Base-by-base conservation (phyloP, 2,113 vertebrate species). In the Daphoenositta chrysoptera region DNA sequence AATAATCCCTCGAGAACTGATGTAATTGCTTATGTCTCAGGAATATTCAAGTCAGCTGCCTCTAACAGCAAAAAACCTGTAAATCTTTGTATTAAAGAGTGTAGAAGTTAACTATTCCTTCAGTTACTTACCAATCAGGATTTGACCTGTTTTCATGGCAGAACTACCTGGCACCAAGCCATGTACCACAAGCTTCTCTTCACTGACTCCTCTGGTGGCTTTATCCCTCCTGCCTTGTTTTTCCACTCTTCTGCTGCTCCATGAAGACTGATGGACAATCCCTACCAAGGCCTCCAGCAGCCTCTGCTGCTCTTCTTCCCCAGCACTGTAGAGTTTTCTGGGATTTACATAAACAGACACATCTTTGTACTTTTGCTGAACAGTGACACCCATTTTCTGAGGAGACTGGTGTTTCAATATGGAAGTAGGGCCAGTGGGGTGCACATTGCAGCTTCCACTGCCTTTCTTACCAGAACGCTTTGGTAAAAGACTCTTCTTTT, bases 291-390 rank as follows among this genome's bases (percentile, higher is more conserved):
- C 97, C 93, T 99, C 98, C 90, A 99, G 95, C 76, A 99, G 97
- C 50, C 94, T 98, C 16, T 97, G 97, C 10, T 98, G 97, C 56
- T 98, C 97, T n/a, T 95, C 97, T 9, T 97, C 91, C 14, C 96
- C 98, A 45, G 92, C 68, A 61, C 92, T 87, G 19, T 73, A 91
- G 10, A 99, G 96, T 35, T 98, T 98, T 94, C 98, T 99, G n/a
- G 99, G 99, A 96, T 99, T 99, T 71, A 99, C 97, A 86, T 99
- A 99, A 54, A 99, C 95, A 30, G 83, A 98, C 13, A 99, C 98
- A 5, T 99, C 99, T 97, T 99, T 99, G 94, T 98, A 98, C 53
- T 75, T 98, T 1, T 97, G 97, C 78, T 98, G 98, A 17, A 98
- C 95, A 8, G 92, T 84, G 47, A 98, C 95, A 21, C 97, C 98